Evolutionary conservation across 1,140 invertebrate genomes (phyloP), one percentile per base, ranked within the genome.

Genomic region (Sipha flava): DNA sequence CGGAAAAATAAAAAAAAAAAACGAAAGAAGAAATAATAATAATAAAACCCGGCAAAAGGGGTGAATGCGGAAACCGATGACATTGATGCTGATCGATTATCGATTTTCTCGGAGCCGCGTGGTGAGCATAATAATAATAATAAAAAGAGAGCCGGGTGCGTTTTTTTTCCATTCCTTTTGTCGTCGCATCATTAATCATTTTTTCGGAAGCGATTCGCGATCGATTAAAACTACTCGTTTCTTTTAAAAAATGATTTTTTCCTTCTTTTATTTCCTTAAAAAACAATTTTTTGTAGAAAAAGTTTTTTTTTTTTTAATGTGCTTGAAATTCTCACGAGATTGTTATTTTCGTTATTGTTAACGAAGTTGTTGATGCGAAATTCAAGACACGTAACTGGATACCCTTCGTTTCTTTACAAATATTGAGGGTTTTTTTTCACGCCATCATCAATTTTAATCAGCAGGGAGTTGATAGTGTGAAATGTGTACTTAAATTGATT

Each of bases 301-400:
- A 77, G 52, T 59, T 59, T 57, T 52, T 70, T 68, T 68, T 75
- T 73, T 43, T 77, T 29, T 47, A 47, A 70, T 29, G 66, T 57
- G 52, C 73, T 77, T 40, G 49, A 77, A 77, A 77, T 77, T 77
- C 73, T 77, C 73, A 77, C 73, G 73, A 77, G 73, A 59, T 59
- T 75, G 49, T 72, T 75, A 75, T 75, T 75, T 52, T 75, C 14
- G 72, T 34, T 52, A 73, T 54, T 77, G 73, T 77, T 77, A 77
- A 77, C 73, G 73, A 59, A 77, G 73, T 77, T 77, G 73, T 77
- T 77, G 73, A 77, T 77, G 73, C 73, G 73, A 77, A 77, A 77
- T 77, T 77, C 73, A 77, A 77, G 73, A 77, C 73, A 77, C 73
- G 73, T 77, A 77, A 77, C 52, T 18, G 34, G 73, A 77, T 59